Evolutionary conservation across 1,140 invertebrate genomes (phyloP).

Genomic region (Wiebesia pumilae): DNA sequence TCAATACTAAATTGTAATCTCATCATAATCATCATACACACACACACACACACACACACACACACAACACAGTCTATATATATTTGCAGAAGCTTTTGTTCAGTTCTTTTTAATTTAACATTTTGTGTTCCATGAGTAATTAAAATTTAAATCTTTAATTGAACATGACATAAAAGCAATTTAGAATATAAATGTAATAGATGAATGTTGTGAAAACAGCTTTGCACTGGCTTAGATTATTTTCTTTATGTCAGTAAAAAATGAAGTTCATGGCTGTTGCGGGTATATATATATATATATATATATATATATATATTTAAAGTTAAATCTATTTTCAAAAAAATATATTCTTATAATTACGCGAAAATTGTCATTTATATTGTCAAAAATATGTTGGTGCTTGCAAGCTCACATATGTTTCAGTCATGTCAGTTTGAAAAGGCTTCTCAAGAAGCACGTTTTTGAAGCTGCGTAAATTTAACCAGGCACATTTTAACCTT

Average conservation of each 20-base stretch:
- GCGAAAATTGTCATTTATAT: slow-evolving; percentile 28
- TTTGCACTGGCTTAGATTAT: no score
- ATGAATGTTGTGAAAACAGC: not conserved
- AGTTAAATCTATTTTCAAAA: not conserved
- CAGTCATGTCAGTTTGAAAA: slow-evolving; percentile 32
- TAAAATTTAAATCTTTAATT: not conserved
- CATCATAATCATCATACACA: no score
- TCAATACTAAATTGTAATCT: not conserved
- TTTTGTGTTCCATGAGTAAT: no score
- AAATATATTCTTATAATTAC: not conserved
- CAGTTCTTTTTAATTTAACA: no score
- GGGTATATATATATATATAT: not conserved
- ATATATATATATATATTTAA: not conserved
- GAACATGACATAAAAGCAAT: not conserved
- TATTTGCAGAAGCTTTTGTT: not conserved
- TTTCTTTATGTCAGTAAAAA: no score
- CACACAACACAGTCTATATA: no score
- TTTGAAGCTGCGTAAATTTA: slow-evolving; percentile 29
- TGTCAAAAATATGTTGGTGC: slow-evolving; percentile 28
- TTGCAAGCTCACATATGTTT: slow-evolving; percentile 25
- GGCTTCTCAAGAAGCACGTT: slow-evolving; percentile 4
- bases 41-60: no score
- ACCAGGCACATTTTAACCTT: slow-evolving; percentile 37
- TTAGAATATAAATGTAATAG: not conserved
- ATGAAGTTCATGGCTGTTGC: not conserved